Base-by-base conservation (phyloP, 2,113 vertebrate species). In the Rhegmatorhina hoffmannsi region DNA sequence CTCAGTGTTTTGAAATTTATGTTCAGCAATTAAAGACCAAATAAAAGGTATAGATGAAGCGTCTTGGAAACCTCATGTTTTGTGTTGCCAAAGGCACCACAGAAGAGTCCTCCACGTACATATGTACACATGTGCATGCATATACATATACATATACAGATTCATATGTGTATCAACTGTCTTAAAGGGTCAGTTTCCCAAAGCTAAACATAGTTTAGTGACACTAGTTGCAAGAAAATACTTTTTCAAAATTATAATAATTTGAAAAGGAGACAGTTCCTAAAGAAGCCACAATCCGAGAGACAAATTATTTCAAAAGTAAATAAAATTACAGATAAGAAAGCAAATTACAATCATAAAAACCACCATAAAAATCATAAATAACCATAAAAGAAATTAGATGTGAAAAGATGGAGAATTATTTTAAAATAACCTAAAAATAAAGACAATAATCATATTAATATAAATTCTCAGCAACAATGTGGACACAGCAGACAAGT, bases 341-440 rank as follows among this genome's bases (percentile, higher is more conserved):
- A 78, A 88, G 58, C 4, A 53, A 73, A 60, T 11, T 23, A 31
- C 46, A 69, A 6, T 17, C 13, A 36, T 40, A n/a, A 59, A 79
- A 68, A 38, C 0, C 2, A 68, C 5, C 5, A 77, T 31, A 17
- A 23, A 34, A 36, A 2, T 2, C 6, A 44, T 53, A 62, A 56
- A 85, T 3, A 68, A 56, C 11, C 16, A 25, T 60, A 38, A 47
- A 89, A 67, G 2, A 67, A 74, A 46, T 34, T 10, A 9, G 8
- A 40, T 46, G 17, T 36, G 40, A 75, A 84, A 87, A 69, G 4
- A 58, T 0, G 34, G 18, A 17, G 7, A 78, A 82, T 25, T 2
- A 9, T 56, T 86, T 80, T 64, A 31, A 53, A 49, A 9, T 28
- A 66, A 84, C 21, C 4, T 33, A 82, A 79, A 20, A 91, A 69